Conservation (phyloP, 1,140 invertebrate species). For the Cylas formicarius region DNA sequence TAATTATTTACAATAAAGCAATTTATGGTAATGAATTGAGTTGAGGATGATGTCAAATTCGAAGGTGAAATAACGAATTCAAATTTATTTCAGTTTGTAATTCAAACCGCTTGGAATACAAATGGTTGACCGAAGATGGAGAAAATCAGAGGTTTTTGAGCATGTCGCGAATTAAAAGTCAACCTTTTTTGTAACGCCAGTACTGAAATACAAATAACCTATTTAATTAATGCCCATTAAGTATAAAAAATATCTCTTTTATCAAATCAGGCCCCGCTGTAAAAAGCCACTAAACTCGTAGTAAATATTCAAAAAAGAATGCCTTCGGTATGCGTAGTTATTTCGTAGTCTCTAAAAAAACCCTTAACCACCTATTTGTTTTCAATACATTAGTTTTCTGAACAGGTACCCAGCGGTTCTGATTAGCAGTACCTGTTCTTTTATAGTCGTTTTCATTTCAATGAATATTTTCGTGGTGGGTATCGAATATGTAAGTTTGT, state of each 20-base stretch:
- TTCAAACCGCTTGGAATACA: no score
- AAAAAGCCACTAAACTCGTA: conserved; percentile 7
- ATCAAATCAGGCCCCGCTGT: conserved; percentile 15
- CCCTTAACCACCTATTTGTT: conserved; percentile 19
- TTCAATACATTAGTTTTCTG: conserved; percentile 19
- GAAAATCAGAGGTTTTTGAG: no score
- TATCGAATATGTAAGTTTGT: conserved; percentile 19
- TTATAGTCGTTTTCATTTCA: conserved; percentile 15
- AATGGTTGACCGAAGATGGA: no score
- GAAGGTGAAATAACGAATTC: no score
- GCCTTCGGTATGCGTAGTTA: conserved; percentile 16
- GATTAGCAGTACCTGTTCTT: conserved; percentile 21
- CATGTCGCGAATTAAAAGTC: no score
- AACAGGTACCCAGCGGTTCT: conserved; percentile 20
- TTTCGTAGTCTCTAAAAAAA: conserved; percentile 14
- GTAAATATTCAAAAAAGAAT: conserved; percentile 16
- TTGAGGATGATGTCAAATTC: no score
- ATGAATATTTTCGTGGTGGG: conserved; percentile 11
- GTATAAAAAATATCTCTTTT: conserved; percentile 14
- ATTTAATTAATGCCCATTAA: conserved; percentile 18
- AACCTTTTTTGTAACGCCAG: no score
- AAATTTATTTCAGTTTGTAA: no score
- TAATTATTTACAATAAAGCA: no score
- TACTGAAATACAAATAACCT: conserved; percentile 16
- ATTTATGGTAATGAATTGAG: no score